Evolutionary conservation across 2,113 vertebrate species (phyloP).

Genomic region (Anguilla japonica): DNA sequence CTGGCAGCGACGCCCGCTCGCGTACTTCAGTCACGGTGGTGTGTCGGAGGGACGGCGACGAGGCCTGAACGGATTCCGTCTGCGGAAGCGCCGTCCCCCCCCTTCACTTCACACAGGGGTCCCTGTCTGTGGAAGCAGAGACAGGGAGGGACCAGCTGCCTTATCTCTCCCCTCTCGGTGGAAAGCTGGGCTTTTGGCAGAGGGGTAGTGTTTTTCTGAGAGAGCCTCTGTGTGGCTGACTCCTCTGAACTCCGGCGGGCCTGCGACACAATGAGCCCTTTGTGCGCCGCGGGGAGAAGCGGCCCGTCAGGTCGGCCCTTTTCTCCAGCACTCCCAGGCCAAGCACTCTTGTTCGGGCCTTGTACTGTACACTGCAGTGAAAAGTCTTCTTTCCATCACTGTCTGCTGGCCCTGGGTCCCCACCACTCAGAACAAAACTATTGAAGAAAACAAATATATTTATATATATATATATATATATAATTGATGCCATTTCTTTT

Average conservation of each 20-base stretch:
- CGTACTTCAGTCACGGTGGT: neutral
- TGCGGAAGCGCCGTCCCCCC: neutral
- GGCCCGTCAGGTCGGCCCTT: neutral
- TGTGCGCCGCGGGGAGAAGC: neutral
- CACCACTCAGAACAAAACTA: neutral
- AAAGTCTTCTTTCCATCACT: slow-evolving; percentile 2
- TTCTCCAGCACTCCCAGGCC: neutral
- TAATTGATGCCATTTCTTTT: too few relatives aligned
- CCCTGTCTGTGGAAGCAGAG: neutral
- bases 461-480: too few relatives aligned
- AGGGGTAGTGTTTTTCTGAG: neutral
- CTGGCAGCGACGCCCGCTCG: neutral
- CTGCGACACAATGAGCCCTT: neutral
- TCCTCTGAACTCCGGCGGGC: neutral
- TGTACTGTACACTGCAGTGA: neutral
- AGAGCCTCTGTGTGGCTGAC: neutral
- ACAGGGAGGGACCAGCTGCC: neutral
- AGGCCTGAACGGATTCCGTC: neutral
- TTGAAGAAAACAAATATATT: too few relatives aligned
- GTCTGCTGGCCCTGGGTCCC: neutral
- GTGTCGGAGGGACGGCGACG: neutral
- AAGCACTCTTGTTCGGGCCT: neutral
- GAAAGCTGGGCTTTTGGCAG: neutral
- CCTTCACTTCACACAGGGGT: slow-evolving; percentile 1
- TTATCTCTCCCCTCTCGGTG: neutral